Conservation (phyloP, 2,113 vertebrate genomes). For the Taxidea taxus region DNA sequence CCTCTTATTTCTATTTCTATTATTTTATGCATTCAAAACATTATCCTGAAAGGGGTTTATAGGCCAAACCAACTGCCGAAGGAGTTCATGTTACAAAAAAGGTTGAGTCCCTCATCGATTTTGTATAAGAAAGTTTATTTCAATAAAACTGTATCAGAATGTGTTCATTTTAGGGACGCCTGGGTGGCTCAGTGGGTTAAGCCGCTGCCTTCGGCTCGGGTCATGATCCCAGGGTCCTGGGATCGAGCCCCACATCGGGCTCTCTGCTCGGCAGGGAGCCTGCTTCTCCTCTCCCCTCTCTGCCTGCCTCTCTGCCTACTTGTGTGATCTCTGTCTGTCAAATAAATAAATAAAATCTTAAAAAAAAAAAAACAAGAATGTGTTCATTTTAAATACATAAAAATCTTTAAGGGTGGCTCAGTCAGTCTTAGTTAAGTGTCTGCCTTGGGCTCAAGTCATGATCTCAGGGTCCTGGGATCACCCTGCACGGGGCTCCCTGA, state of each 20-base stretch:
- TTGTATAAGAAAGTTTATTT: not conserved
- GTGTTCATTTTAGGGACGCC: no score
- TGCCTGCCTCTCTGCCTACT: no score
- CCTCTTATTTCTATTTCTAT: not conserved
- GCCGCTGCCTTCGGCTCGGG: no score
- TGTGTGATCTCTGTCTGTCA: no score
- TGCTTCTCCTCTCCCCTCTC: no score
- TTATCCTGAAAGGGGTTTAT: not conserved
- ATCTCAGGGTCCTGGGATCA: not conserved
- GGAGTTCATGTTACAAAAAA: not conserved
- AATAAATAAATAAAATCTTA: no score
- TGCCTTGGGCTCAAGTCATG: not conserved
- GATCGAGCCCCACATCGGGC: no score
- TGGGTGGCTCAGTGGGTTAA: no score
- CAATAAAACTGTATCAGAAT: not conserved
- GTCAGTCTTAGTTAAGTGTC: not conserved
- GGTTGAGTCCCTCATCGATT: not conserved
- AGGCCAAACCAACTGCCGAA: not conserved
- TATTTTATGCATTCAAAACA: constrained; percentile 23
- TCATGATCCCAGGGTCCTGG: no score
- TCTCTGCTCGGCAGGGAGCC: no score
- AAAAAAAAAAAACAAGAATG: no score
- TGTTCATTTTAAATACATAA: no score
- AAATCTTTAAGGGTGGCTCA: not conserved
- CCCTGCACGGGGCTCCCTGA: not conserved